These are phyloP conservation scores for Endomychus coccineus DNA, from an alignment of 2,888 invertebrate species.

Conservation along the genomic window DNA sequence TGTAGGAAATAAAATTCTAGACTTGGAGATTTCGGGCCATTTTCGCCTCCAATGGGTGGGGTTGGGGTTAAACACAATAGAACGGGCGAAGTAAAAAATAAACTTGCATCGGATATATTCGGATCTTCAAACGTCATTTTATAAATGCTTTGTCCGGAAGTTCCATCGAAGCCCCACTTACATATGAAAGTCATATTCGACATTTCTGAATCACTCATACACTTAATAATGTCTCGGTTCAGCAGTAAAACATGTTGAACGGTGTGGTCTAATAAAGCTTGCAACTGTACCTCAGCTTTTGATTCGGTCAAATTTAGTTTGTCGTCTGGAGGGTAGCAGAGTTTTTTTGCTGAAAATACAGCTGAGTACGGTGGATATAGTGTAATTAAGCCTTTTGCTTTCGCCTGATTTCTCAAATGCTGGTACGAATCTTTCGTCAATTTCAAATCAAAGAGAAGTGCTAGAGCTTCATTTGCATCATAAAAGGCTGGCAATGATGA, in stretches of 20 bases:
- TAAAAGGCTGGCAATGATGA: not conserved
- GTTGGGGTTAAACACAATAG: too few relatives aligned
- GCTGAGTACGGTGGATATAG: slow-evolving; percentile 1
- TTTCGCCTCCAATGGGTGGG: too few relatives aligned
- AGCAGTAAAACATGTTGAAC: not conserved
- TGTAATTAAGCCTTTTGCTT: not conserved
- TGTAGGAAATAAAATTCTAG: too few relatives aligned
- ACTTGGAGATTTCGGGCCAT: too few relatives aligned
- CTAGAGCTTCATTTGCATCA: not conserved
- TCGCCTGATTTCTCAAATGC: not conserved
- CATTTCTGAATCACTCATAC: not conserved
- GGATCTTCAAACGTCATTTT: not conserved
- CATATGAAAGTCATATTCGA: not conserved
- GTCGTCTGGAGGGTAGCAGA: not conserved
- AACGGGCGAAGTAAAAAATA: not conserved
- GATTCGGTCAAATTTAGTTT: not conserved
- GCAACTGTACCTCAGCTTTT: not conserved
- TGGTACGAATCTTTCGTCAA: not conserved
- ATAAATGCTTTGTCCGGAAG: not conserved
- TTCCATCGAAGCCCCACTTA: not conserved
- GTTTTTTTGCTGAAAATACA: not conserved
- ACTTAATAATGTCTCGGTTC: not conserved
- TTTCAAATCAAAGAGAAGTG: not conserved
- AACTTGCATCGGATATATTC: not conserved
- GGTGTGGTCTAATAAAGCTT: slow-evolving; percentile 2